Evolutionary conservation across 2,888 invertebrate genomes (phyloP).

Genomic region (Himalopsyche tibetana): DNA sequence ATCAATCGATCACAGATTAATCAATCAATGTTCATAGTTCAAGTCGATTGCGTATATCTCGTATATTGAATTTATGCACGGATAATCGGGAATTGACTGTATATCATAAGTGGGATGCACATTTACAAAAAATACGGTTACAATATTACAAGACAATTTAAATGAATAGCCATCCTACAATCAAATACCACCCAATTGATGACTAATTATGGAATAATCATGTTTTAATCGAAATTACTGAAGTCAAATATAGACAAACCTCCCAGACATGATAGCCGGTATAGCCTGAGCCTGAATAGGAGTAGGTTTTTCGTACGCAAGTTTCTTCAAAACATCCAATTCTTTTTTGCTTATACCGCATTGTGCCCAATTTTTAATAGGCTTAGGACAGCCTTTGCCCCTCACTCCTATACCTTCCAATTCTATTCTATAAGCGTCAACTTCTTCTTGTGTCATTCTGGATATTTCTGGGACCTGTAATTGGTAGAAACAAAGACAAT

Average conservation of each 20-base stretch:
- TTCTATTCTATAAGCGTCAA: conserved; percentile 90
- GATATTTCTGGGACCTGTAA: conserved; percentile 95
- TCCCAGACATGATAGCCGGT: conserved; percentile 96
- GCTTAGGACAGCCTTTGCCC: conserved; percentile 97
- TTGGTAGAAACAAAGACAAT: neutral
- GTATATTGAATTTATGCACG: too few species aligned
- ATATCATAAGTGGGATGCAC: too few species aligned
- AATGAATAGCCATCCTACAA: too few species aligned
- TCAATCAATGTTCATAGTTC: too few species aligned
- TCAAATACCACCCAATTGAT: too few species aligned
- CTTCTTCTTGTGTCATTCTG: conserved; percentile 91
- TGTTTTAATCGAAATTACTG: neutral
- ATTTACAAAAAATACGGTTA: too few species aligned
- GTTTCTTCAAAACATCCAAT: conserved; percentile 92
- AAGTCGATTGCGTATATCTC: too few species aligned
- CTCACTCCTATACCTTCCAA: conserved; percentile 97
- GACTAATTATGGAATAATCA: neutral
- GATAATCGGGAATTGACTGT: too few species aligned
- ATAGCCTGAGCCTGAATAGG: conserved; percentile 99
- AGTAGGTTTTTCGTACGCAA: conserved; percentile 96
- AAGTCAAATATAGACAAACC: conserved; percentile 71
- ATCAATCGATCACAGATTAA: too few species aligned
- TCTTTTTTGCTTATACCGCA: conserved; percentile 98
- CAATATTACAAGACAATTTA: too few species aligned
- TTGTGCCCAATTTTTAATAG: conserved; percentile 98